phyloP scores from a whole-genome alignment of 2,113 vertebrate species.

The Thunnus thynnus region DNA sequence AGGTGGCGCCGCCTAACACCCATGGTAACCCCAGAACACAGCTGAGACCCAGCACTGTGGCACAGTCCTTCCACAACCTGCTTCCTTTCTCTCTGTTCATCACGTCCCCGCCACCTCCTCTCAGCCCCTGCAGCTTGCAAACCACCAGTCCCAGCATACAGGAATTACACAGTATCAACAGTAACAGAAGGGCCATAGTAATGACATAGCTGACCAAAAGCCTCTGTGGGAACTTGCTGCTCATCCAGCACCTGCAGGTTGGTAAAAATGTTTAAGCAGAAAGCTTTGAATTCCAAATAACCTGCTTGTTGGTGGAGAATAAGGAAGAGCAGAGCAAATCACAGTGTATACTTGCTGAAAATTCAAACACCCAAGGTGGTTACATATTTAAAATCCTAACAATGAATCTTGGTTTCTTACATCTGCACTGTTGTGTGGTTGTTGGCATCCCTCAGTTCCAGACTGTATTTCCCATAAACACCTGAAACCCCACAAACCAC shows the following conservation, averaged over 20 bases:
- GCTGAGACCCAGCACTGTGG: conserved; percentile 89
- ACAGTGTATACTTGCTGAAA: no score
- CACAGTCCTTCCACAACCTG: conserved; percentile 78
- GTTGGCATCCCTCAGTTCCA: not conserved
- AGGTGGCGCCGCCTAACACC: conserved; percentile 86
- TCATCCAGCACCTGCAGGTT: conserved; percentile 80
- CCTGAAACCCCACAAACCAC: conserved; percentile 63
- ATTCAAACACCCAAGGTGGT: not conserved
- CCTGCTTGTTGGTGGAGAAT: no score
- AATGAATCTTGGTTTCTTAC: conserved; percentile 60
- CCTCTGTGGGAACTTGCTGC: conserved; percentile 21
- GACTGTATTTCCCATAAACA: conserved; percentile 75
- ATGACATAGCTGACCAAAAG: conserved; percentile 80
- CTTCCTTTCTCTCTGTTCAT: conserved; percentile 42
- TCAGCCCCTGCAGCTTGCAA: conserved; percentile 83
- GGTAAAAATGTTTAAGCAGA: no score
- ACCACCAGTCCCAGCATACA: conserved; percentile 89
- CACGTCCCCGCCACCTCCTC: conserved; percentile 27
- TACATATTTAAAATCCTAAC: not conserved
- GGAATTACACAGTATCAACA: conserved; percentile 89
- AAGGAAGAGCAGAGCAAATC: no score
- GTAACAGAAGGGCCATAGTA: conserved; percentile 87
- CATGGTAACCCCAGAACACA: conserved; percentile 91
- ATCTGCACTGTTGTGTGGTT: conserved; percentile 46
- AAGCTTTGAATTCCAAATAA: no score